Evolutionary conservation across 2,888 invertebrate species (phyloP), one percentile per base, ranked within the genome.

Genomic region (Selenia dentaria): DNA sequence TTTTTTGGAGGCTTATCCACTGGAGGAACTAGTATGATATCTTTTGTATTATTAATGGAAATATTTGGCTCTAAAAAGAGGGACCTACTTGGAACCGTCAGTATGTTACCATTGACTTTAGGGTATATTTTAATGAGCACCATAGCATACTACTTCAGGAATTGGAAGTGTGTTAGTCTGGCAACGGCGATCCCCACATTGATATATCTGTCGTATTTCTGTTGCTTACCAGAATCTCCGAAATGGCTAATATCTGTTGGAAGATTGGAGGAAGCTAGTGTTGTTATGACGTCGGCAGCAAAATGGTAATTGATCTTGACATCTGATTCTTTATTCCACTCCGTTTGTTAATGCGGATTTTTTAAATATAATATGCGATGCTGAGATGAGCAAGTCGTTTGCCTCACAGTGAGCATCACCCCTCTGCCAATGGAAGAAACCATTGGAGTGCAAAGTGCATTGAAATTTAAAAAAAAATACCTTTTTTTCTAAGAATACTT

Each of bases 11-110:
- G 94, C 0, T 74, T 93, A 28, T 93, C 94, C n/a, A 94, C 94
- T 0, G 95, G 95, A 5, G 96, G 96, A 10, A 93, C 94, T 0
- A 95, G 96, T 93, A 92, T 94, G 18, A 93, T 94, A 20, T 92
- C 93, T 52, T 93, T 93, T 53, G 93, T 93, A 2, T 73, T 93
- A 4, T 76, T 93, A 12, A 92, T 93, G 91, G 93, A 94, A 69
- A 75, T 93, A 25, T 83, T 92, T 11, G 93, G 93, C 0, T 74
- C 80, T 0, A 69, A 68, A 10, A 82, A 75, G 38, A 77, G 92
- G 18, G 92, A 92, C 38, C 24, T 78, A 3, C 52, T 92, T 6
- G 8, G 24, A 0, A 91, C 92, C 10, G 64, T 93, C 0, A 93
- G 92, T 62, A 93, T 93, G 59, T 71, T 94, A 24, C 93, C 94